These are phyloP conservation scores for Panzeria rudis DNA, from an alignment of 2,888 invertebrate genomes.

Conservation along the genomic window DNA sequence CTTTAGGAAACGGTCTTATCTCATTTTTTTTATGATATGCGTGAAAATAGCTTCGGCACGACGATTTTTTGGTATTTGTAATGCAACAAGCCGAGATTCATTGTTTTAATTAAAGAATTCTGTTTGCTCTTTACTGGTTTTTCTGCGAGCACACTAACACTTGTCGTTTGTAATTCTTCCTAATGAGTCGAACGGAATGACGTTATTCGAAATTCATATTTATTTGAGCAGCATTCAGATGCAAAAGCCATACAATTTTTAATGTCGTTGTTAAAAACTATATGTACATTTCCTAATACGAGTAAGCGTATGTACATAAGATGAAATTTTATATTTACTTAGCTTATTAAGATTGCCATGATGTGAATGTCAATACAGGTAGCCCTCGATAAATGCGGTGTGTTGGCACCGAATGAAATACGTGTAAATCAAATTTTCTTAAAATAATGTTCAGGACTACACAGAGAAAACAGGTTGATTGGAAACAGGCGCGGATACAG, in stretches of 20 bases:
- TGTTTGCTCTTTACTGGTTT: not conserved
- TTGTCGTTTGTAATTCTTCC: constrained; percentile 2
- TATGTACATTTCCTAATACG: not conserved
- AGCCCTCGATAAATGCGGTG: too few species aligned
- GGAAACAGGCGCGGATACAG: too few species aligned
- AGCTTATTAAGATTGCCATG: constrained; percentile 12
- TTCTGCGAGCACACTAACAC: not conserved
- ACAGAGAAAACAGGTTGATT: too few species aligned
- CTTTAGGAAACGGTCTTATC: too few species aligned
- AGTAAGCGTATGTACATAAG: not conserved
- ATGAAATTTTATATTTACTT: constrained; percentile 14
- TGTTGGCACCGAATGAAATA: too few species aligned
- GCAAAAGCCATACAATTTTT: constrained; percentile 4
- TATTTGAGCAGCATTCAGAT: constrained; percentile 12
- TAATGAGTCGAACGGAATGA: constrained; percentile 36
- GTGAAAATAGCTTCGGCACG: too few species aligned
- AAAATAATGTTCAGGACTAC: too few species aligned
- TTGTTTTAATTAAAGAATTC: constrained; percentile 41
- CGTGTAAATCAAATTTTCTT: too few species aligned
- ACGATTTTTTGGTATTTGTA: not conserved
- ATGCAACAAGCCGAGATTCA: constrained; percentile 11
- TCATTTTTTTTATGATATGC: too few species aligned
- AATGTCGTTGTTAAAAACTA: constrained; percentile 1
- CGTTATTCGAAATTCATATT: constrained; percentile 34
- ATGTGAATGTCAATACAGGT: not conserved